Evolutionary conservation across 2,113 vertebrate species (phyloP).

Genomic region (Penelope pileata): DNA sequence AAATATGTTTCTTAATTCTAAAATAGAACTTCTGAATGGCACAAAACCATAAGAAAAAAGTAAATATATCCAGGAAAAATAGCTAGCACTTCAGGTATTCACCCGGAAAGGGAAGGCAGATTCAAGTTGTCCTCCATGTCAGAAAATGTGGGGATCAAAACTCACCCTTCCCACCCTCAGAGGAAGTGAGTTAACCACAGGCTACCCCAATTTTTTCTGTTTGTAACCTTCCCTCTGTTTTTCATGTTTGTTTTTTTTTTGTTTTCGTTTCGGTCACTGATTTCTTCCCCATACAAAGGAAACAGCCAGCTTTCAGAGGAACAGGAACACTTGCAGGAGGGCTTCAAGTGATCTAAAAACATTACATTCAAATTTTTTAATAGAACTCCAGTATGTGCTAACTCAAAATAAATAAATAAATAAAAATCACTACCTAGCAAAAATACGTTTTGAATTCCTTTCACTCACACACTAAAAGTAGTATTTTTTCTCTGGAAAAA

Average conservation of each 20-base stretch:
- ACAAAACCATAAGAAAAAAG: background rate
- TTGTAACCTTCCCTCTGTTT: background rate
- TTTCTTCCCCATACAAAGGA: background rate
- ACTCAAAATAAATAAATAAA: too few relatives aligned
- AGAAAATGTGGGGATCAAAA: background rate
- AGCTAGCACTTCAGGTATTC: background rate
- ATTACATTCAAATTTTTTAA: background rate
- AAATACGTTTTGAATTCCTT: background rate
- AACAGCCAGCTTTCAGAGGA: background rate
- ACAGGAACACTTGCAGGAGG: background rate
- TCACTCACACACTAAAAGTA: background rate
- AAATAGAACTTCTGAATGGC: background rate
- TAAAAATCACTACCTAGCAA: background rate
- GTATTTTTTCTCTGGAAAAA: background rate
- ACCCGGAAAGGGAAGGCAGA: background rate
- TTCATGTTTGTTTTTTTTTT: background rate
- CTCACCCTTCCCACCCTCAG: background rate
- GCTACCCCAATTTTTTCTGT: background rate
- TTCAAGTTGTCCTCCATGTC: background rate
- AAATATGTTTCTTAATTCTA: background rate
- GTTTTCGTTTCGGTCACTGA: background rate
- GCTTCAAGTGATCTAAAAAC: background rate
- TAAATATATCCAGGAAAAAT: background rate
- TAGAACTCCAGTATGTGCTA: background rate
- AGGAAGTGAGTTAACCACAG: background rate